Evolutionary conservation across 2,888 invertebrate genomes (phyloP).

Genomic region (Thecocarcelia acutangulata): DNA sequence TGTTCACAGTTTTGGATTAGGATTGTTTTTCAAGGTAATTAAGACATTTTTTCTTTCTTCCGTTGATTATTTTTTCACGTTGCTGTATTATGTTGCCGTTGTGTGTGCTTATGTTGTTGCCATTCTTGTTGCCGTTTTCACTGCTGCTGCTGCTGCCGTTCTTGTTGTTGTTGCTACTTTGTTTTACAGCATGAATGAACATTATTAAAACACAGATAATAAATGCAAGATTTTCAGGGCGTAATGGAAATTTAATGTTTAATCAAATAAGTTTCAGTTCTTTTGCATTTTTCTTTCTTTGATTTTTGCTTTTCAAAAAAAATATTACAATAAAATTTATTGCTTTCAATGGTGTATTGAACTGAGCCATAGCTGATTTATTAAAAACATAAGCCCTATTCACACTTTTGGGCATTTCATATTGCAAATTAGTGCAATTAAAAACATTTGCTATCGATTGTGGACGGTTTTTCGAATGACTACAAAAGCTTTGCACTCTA

Average conservation of each 20-base stretch:
- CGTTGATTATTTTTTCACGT: constrained; percentile 25
- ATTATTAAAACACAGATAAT: constrained; percentile 52
- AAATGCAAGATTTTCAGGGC: constrained; percentile 62
- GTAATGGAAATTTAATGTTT: constrained; percentile 69
- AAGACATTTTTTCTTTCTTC: constrained; percentile 64
- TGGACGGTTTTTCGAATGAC: no score
- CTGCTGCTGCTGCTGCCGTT: neutral
- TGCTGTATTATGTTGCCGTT: constrained; percentile 22
- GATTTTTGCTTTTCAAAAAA: constrained; percentile 17
- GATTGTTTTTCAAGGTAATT: constrained; percentile 68
- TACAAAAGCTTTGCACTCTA: no score
- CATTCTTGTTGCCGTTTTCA: neutral
- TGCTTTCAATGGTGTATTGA: neutral
- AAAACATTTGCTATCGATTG: no score
- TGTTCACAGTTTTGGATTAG: constrained; percentile 67
- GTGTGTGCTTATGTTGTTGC: constrained; percentile 3
- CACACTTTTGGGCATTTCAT: no score
- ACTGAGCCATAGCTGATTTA: neutral
- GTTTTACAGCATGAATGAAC: constrained; percentile 44
- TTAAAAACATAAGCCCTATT: no score
- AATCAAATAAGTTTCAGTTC: constrained; percentile 59
- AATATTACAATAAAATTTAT: constrained; percentile 8
- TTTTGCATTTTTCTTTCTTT: constrained; percentile 16
- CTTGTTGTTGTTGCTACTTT: constrained; percentile 22
- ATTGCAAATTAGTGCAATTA: no score